Evolutionary conservation across 2,113 vertebrate genomes (phyloP), one percentile per base, ranked within the genome.

Genomic region (Lutjanus erythropterus): DNA sequence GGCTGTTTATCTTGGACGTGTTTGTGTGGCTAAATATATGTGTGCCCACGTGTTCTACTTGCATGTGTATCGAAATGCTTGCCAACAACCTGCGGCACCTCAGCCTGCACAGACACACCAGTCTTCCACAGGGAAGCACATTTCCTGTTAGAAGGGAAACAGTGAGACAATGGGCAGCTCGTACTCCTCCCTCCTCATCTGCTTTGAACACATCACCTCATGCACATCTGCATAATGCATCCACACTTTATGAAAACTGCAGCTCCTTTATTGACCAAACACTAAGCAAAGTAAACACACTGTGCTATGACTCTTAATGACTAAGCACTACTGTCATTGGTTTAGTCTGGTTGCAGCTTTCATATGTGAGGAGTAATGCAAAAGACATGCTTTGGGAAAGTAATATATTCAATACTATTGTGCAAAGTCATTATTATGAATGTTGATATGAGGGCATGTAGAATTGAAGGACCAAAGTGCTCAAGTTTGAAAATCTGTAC

Each of bases 61-160:
- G 15, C 47, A 31, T 25, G 66, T 53, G 29, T 75, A 55, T 64
- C 27, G 16, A 37, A 33, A 58, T 25, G 21, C 41, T 53, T 58
- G 44, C 64, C 21, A 55, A 41, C 37, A 56, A 19, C 21, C 31
- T 50, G 21, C 42, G 25, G 25, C 37, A 25, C 44, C 50, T 42
- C 42, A 15, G 46, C 19, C 21, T 37, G 50, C 27, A 25, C 27
- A 37, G 59, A 55, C 16, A 14, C 33, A 62, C 3, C 10, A 4
- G 23, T 49, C 78, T 7, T 69, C 62, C 68, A 39, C 50, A 18
- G 19, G 44, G 73, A 80, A 41, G 10, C 16, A 23, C 33, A 2
- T 61, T 69, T 89, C 83, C 82, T 69, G 55, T 64, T 8, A 4
- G 53, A 70, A 1, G 0, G 83, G 76, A 81, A 89, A 25, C 19